phyloP scores from a whole-genome alignment of 2,888 invertebrate genomes.

The Eilema caniola region DNA sequence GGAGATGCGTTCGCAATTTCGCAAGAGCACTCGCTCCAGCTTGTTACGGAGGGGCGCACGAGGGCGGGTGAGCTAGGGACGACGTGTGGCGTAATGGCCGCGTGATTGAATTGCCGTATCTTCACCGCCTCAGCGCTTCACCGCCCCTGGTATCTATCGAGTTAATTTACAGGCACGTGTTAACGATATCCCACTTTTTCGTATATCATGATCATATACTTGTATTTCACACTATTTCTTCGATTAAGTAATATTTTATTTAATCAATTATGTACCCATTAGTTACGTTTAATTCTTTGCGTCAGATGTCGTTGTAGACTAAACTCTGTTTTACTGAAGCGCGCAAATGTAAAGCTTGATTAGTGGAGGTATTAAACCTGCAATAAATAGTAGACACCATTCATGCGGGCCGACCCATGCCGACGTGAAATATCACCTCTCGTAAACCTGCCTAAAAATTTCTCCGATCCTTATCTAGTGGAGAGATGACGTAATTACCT shows the following conservation, averaged over 20 bases:
- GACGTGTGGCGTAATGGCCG: constrained; percentile 71
- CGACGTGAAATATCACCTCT: constrained; percentile 43
- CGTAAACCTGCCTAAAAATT: constrained; percentile 47
- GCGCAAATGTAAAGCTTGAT: background rate
- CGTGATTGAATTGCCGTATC: constrained; percentile 79
- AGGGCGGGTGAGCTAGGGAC: constrained; percentile 53
- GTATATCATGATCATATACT: constrained; percentile 23
- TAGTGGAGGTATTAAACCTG: constrained; percentile 44
- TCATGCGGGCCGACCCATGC: constrained; percentile 35
- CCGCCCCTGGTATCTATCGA: constrained; percentile 72
- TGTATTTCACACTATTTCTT: no score
- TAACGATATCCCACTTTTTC: constrained; percentile 46
- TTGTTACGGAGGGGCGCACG: constrained; percentile 41
- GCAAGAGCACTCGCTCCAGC: constrained; percentile 58
- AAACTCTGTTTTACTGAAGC: background rate
- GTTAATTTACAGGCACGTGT: constrained; percentile 66
- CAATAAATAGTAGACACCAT: constrained; percentile 48
- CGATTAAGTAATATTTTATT: background rate
- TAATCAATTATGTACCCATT: no score
- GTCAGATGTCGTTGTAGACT: background rate
- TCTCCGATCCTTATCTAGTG: constrained; percentile 45
- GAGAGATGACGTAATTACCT: constrained; percentile 54
- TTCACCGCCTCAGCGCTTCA: constrained; percentile 68
- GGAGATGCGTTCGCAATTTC: constrained; percentile 69
- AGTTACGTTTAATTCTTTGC: background rate